Conservation (phyloP, 2,113 vertebrate genomes). For the Dipodomys merriami region DNA sequence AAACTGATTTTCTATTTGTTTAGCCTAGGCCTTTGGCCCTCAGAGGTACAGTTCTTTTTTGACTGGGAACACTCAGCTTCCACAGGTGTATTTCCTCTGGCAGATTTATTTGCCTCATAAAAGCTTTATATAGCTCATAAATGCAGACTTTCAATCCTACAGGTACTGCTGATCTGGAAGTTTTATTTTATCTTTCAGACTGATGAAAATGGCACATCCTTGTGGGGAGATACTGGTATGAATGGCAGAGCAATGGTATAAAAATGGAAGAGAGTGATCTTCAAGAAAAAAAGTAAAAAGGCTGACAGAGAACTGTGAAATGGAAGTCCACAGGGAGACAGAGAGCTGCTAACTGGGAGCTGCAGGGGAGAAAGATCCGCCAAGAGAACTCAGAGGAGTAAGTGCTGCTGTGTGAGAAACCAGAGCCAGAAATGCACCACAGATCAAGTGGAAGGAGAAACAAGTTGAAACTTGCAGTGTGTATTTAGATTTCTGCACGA, state of each 20-base stretch:
- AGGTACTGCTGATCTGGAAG: conserved; percentile 1
- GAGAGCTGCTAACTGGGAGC: conserved; percentile 57
- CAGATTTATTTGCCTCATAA: conserved; percentile 63
- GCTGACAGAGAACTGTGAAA: neutral
- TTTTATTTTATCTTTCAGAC: conserved; percentile 58
- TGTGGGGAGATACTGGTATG: conserved; percentile 18
- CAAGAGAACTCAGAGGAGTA: neutral
- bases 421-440: conserved; percentile 7
- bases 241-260: neutral
- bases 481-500: neutral
- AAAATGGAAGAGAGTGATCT: conserved; percentile 58
- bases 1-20: conserved; percentile 14
- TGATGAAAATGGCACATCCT: conserved; percentile 68
- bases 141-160: conserved; percentile 43
- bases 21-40: neutral
- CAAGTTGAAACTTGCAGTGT: neutral
- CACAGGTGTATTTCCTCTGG: neutral
- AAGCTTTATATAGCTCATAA: conserved; percentile 56
- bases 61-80: conserved; percentile 1
- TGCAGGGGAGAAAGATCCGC: neutral
- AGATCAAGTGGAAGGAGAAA: neutral
- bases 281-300: neutral
- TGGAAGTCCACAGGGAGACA: conserved; percentile 20
- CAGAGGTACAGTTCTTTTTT: neutral
- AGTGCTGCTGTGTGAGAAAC: neutral